Evolutionary conservation across 2,797 vertebrate genomes (phyloP).

Genomic region (Pseudochromis fuscus): DNA sequence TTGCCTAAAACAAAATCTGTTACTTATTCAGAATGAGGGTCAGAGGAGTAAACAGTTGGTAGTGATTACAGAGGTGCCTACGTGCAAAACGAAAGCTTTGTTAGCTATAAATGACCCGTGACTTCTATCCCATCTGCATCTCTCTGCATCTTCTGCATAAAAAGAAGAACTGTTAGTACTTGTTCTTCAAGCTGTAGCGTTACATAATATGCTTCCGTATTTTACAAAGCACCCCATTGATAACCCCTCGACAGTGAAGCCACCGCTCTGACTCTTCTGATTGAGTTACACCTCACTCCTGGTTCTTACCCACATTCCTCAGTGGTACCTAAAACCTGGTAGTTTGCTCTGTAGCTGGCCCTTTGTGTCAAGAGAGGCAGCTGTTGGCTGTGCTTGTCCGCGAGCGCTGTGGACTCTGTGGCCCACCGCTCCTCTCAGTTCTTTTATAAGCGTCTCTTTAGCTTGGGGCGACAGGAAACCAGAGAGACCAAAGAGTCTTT

Average conservation of each 20-base stretch:
- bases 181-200: slow-evolving; percentile 34
- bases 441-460: slow-evolving; percentile 76
- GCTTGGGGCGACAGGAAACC: slow-evolving; percentile 79
- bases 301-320: slow-evolving; percentile 64
- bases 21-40: neutral
- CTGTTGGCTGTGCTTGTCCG: slow-evolving; percentile 60
- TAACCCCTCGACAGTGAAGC: slow-evolving; percentile 55
- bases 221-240: slow-evolving; percentile 65
- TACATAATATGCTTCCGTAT: slow-evolving; percentile 50
- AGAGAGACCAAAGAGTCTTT: slow-evolving; percentile 80
- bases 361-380: slow-evolving; percentile 61
- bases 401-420: slow-evolving; percentile 52
- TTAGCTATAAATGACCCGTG: slow-evolving; percentile 20
- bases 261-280: slow-evolving; percentile 49
- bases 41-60: slow-evolving; percentile 15
- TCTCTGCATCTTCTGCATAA: slow-evolving; percentile 19
- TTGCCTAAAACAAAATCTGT: neutral
- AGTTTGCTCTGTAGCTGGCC: slow-evolving; percentile 42
- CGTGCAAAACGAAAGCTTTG: neutral
- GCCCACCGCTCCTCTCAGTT: slow-evolving; percentile 57
- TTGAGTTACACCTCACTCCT: slow-evolving; percentile 59
- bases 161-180: slow-evolving; percentile 36
- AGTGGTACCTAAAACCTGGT: slow-evolving; percentile 58
- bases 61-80: neutral
- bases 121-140: slow-evolving; percentile 7